Percentiles rank a stretch among this genome's conserved stretches.
Evolutionary conservation across 1,140 invertebrate species (phyloP).

Genomic region (Steinernema feltiae): DNA sequence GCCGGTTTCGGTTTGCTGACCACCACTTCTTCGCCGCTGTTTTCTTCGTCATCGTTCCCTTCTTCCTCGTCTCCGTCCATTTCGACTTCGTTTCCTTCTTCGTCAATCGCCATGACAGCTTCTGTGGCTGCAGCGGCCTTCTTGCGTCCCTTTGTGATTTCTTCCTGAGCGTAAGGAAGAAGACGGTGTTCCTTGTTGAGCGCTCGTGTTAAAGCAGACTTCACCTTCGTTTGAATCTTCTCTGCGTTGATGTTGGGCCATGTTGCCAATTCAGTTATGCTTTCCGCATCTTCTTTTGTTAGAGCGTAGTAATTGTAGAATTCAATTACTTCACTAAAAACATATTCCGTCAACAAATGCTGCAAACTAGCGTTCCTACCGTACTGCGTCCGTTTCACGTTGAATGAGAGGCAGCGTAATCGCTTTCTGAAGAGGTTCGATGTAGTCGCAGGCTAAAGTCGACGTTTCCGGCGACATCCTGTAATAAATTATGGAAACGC

Average conservation of each 20-base stretch:
- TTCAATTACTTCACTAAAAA: conserved; percentile 67
- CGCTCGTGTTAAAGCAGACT: conserved; percentile 80
- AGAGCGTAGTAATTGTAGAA: conserved; percentile 75
- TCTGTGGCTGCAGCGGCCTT: conserved; percentile 11
- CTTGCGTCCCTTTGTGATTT: conserved; percentile 60
- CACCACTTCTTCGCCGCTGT: not conserved
- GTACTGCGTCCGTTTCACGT: conserved; percentile 67
- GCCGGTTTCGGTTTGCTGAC: not conserved
- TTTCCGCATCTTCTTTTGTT: conserved; percentile 81
- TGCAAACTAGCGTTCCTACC: conserved; percentile 32
- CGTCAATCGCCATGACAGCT: not conserved
- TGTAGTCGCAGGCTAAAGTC: conserved; percentile 66
- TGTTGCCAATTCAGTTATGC: conserved; percentile 73
- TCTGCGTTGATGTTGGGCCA: conserved; percentile 75
- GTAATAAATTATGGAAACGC: not conserved
- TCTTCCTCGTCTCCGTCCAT: not conserved
- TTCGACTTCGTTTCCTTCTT: conserved; percentile 10
- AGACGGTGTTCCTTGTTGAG: conserved; percentile 77
- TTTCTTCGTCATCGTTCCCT: not conserved
- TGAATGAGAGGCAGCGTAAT: conserved; percentile 71
- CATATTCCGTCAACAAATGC: not conserved
- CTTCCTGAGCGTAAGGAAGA: conserved; percentile 68
- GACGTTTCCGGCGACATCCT: conserved; percentile 38
- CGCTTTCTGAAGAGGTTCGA: conserved; percentile 67
- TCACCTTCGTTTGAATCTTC: conserved; percentile 73